phyloP scores from a whole-genome alignment of 2,797 vertebrate genomes.

The Acanthornis magna region DNA sequence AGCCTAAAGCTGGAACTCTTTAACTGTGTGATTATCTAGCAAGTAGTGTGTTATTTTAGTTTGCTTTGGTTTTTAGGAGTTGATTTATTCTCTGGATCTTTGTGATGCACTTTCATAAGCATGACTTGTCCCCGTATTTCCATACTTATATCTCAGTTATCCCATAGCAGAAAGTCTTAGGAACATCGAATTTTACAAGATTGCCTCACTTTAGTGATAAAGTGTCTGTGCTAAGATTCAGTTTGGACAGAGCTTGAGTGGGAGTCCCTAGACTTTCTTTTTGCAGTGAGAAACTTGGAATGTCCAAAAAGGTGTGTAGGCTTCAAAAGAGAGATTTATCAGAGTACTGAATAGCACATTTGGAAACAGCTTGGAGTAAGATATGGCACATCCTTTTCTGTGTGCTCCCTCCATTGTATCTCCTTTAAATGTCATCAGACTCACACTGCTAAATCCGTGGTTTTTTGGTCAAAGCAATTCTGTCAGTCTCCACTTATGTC shows the following conservation, averaged over 20 bases:
- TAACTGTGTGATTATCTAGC: background rate
- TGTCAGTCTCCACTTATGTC: background rate
- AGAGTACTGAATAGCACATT: background rate
- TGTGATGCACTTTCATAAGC: background rate
- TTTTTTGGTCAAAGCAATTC: background rate
- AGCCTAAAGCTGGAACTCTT: background rate
- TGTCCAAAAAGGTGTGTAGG: background rate
- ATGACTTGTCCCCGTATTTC: background rate
- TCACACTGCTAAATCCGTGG: rapidly evolving
- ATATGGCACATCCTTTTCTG: background rate
- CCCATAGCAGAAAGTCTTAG: background rate
- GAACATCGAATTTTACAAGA: background rate
- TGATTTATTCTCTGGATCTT: background rate
- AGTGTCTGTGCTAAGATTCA: background rate
- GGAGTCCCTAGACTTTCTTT: background rate
- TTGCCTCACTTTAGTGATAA: background rate
- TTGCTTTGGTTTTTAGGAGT: background rate
- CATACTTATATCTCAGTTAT: background rate
- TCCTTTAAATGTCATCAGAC: background rate
- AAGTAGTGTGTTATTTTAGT: background rate
- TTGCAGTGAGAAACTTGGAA: background rate
- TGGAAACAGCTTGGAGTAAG: background rate
- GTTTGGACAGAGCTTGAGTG: background rate
- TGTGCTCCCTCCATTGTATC: rapidly evolving
- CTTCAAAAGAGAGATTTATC: background rate